Conservation (phyloP, 2,797 vertebrate genomes). For the Eutrigla gurnardus region DNA sequence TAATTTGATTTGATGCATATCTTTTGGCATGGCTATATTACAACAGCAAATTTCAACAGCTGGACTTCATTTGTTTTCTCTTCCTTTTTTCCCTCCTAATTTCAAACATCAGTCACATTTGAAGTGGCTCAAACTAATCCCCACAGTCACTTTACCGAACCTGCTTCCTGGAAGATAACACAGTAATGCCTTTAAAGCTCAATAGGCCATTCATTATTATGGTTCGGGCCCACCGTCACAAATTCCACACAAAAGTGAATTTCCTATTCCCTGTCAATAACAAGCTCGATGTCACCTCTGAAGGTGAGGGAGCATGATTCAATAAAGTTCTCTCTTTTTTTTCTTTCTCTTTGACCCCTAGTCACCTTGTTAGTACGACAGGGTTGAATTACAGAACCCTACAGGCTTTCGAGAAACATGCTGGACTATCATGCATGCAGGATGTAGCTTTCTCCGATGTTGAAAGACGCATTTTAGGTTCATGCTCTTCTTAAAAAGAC, state of each 20-base stretch:
- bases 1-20: conserved; percentile 83
- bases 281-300: conserved; percentile 70
- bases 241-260: conserved; percentile 86
- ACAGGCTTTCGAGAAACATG: conserved; percentile 34
- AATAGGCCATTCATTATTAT: conserved; percentile 83
- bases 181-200: conserved; percentile 81
- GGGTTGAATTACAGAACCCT: conserved; percentile 66
- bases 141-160: conserved; percentile 78
- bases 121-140: conserved; percentile 84
- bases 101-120: conserved; percentile 80
- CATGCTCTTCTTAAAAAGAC: neutral
- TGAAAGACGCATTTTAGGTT: conserved; percentile 5
- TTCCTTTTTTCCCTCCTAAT: conserved; percentile 28
- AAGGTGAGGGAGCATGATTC: conserved; percentile 71
- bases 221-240: conserved; percentile 78
- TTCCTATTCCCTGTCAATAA: conserved; percentile 83
- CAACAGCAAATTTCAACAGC: conserved; percentile 82
- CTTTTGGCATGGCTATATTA: conserved; percentile 77
- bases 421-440: conserved; percentile 7
- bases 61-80: conserved; percentile 81
- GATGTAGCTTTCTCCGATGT: neutral
- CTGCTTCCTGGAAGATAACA: conserved; percentile 84
- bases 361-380: conserved; percentile 62
- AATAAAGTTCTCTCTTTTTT: conserved; percentile 68
- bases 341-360: conserved; percentile 55